Evolutionary conservation across 2,888 invertebrate genomes (phyloP).

Genomic region (Gryllus longicercus): DNA sequence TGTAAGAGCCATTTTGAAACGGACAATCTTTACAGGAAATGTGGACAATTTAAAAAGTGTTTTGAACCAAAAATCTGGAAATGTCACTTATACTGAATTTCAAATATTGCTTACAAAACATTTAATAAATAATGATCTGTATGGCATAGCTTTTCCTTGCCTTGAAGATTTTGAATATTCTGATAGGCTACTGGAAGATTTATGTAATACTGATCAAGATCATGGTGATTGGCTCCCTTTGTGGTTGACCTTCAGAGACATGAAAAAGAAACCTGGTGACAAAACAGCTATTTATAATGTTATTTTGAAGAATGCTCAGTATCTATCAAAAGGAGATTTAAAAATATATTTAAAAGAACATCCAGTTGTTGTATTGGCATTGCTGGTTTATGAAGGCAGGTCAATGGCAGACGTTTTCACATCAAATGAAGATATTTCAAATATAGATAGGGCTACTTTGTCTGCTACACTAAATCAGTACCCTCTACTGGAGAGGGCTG

Average conservation of each 20-base stretch:
- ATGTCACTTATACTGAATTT: conserved; percentile 50
- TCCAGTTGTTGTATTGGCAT: conserved; percentile 56
- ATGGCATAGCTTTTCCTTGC: conserved; percentile 29
- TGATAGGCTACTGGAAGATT: background rate
- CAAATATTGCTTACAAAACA: conserved; percentile 54
- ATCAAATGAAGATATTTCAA: background rate
- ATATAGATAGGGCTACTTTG: background rate
- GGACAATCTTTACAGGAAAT: conserved; percentile 58
- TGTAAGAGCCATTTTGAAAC: conserved; percentile 55
- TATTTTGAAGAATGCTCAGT: conserved; percentile 56
- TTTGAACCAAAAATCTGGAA: conserved; percentile 45
- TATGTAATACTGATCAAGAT: background rate
- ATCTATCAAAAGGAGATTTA: conserved; percentile 52
- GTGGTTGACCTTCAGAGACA: conserved; percentile 54
- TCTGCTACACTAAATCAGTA: conserved; percentile 38
- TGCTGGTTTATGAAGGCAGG: conserved; percentile 45
- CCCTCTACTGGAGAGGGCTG: conserved; percentile 31
- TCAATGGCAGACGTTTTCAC: conserved; percentile 18
- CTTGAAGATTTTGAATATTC: conserved; percentile 28
- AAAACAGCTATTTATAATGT: conserved; percentile 50
- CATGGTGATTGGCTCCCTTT: conserved; percentile 49
- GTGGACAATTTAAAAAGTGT: conserved; percentile 56
- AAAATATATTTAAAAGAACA: conserved; percentile 56
- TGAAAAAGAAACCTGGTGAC: conserved; percentile 46
- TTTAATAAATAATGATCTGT: conserved; percentile 45